Percentiles rank a stretch among this genome's conserved stretches.
Evolutionary conservation across 2,888 invertebrate species (phyloP).

Genomic region (Parochlus steinenii): DNA sequence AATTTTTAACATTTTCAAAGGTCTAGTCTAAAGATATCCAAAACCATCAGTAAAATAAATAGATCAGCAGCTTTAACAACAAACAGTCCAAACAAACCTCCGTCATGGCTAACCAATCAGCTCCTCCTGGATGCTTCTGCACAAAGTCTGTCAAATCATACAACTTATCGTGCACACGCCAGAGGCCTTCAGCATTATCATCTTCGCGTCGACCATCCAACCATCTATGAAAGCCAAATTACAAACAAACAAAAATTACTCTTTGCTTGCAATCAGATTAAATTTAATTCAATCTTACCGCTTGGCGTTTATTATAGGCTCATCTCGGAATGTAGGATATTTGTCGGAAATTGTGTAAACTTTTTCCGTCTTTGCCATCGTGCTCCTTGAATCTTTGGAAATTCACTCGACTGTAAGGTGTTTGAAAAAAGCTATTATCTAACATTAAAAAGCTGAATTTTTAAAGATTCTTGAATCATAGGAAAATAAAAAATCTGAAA

Average conservation of each 20-base stretch:
- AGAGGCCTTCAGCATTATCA: constrained; percentile 59
- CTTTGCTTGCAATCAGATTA: not conserved
- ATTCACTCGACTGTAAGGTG: no score
- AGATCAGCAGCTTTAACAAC: no score
- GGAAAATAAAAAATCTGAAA: no score
- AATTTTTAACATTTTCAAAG: no score
- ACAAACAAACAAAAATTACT: not conserved
- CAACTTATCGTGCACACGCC: constrained; percentile 58
- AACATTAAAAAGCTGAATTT: no score
- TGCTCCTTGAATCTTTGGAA: no score
- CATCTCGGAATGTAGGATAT: constrained; percentile 26
- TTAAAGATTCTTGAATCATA: no score
- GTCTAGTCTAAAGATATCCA: no score
- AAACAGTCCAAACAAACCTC: no score
- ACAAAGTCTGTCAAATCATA: constrained; percentile 75
- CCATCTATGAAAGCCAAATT: constrained; percentile 31
- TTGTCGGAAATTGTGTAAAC: constrained; percentile 25
- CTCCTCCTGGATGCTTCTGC: constrained; percentile 69
- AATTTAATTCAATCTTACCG: constrained; percentile 17
- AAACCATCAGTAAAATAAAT: no score
- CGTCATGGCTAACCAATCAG: constrained; percentile 52
- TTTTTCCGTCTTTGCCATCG: no score
- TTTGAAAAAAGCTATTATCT: no score
- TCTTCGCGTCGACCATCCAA: constrained; percentile 43
- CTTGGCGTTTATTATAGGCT: constrained; percentile 20